Percentiles rank a stretch among this genome's conserved stretches.
These are phyloP conservation scores for Acrobasis repandana DNA, from an alignment of 2,888 invertebrate species.

Conservation along the genomic window DNA sequence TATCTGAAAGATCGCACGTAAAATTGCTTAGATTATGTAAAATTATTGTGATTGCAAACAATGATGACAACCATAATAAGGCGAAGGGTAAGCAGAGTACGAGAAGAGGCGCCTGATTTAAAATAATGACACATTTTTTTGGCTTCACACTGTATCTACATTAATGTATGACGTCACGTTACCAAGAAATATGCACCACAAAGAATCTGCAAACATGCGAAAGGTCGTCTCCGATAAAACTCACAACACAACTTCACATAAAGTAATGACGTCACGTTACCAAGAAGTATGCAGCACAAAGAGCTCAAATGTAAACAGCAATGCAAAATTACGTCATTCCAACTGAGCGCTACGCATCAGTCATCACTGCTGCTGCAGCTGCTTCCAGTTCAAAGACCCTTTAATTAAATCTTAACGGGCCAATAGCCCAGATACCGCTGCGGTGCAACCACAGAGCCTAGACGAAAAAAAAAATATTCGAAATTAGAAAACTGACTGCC, in stretches of 20 bases:
- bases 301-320: slow-evolving; percentile 28
- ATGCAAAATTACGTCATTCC: slow-evolving; percentile 38
- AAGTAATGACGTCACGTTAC: slow-evolving; percentile 29
- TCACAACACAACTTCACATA: background rate
- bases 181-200: background rate
- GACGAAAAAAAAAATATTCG: background rate
- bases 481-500: background rate
- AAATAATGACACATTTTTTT: no score
- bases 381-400: slow-evolving; percentile 59
- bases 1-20: background rate
- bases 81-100: no score
- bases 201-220: slow-evolving; percentile 1
- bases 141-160: background rate
- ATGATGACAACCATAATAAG: no score
- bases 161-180: background rate
- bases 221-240: background rate
- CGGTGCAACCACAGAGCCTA: slow-evolving; percentile 26
- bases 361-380: slow-evolving; percentile 35
- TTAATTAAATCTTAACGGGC: slow-evolving; percentile 51
- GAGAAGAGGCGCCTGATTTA: no score
- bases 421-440: slow-evolving; percentile 43
- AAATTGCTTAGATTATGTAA: background rate
- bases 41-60: no score
- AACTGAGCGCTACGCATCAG: slow-evolving; percentile 43
- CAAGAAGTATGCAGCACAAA: slow-evolving; percentile 16